A percentile compares a stretch with the other conserved stretches of the same genome.
phyloP scores from a whole-genome alignment of 2,797 vertebrate species.

The Dermochelys coriacea region DNA sequence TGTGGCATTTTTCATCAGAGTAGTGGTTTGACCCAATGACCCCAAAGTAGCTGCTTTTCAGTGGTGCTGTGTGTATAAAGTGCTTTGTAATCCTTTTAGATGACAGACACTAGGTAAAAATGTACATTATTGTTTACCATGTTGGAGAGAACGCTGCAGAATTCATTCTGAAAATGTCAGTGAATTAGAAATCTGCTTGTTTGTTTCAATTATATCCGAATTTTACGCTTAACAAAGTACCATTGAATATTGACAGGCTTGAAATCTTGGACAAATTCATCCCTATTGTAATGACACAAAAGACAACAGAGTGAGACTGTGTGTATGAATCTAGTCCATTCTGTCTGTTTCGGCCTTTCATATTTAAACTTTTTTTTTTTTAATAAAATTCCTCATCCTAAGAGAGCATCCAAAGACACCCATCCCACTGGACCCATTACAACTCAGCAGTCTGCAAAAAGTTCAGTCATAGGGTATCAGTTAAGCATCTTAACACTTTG shows the following conservation, averaged over 20 bases:
- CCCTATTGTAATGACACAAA: neutral
- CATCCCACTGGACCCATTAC: neutral
- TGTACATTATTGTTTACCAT: neutral
- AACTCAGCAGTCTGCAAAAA: constrained; percentile 20
- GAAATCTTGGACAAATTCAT: neutral
- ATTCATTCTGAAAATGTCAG: neutral
- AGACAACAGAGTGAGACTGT: neutral
- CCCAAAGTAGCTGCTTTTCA: neutral
- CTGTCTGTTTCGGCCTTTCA: neutral
- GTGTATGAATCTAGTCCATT: neutral
- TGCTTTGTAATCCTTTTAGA: neutral
- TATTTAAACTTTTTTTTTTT: neutral
- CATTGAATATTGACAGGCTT: neutral
- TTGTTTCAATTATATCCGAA: neutral
- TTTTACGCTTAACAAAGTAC: neutral
- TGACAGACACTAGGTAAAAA: neutral
- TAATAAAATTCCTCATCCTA: neutral
- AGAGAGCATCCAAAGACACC: neutral
- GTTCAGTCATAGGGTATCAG: neutral
- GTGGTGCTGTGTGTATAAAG: neutral
- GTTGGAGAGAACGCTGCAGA: neutral
- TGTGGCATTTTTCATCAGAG: neutral
- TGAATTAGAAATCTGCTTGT: neutral
- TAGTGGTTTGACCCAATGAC: neutral
- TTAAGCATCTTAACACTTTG: neutral